Evolutionary conservation across 2,888 invertebrate genomes (phyloP).

Genomic region (Diloba caeruleocephala): DNA sequence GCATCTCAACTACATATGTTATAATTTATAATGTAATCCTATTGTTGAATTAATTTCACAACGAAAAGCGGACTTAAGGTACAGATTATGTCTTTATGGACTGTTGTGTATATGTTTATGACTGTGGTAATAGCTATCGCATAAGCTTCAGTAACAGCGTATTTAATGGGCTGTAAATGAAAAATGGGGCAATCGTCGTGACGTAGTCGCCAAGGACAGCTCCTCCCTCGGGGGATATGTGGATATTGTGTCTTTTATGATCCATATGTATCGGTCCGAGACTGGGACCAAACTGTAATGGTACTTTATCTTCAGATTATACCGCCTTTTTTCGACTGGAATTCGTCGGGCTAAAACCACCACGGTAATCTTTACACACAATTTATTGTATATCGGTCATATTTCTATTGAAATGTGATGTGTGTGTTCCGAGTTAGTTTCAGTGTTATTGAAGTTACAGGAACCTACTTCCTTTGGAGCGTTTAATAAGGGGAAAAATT

Average conservation of each 20-base stretch:
- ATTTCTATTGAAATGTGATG: no score
- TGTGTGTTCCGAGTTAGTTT: no score
- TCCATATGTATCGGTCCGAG: conserved; percentile 57
- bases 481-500: no score
- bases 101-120: conserved; percentile 69
- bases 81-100: conserved; percentile 47
- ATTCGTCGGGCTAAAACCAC: no score
- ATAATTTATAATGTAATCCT: conserved; percentile 42
- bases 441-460: no score
- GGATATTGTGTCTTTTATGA: conserved; percentile 63
- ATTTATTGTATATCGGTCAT: no score
- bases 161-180: conserved; percentile 81
- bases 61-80: conserved; percentile 27
- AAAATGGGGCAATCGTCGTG: conserved; percentile 71
- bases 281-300: conserved; percentile 19
- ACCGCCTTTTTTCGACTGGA: conserved; percentile 6
- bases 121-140: conserved; percentile 69
- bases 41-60: conserved; percentile 51
- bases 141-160: conserved; percentile 65
- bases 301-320: conserved; percentile 44
- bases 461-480: no score
- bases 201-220: conserved; percentile 58
- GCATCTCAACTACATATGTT: conserved; percentile 24
- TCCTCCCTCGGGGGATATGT: conserved; percentile 48
- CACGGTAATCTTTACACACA: no score